Evolutionary conservation across 2,888 invertebrate species (phyloP).

Genomic region (Trachelus troglodyta): DNA sequence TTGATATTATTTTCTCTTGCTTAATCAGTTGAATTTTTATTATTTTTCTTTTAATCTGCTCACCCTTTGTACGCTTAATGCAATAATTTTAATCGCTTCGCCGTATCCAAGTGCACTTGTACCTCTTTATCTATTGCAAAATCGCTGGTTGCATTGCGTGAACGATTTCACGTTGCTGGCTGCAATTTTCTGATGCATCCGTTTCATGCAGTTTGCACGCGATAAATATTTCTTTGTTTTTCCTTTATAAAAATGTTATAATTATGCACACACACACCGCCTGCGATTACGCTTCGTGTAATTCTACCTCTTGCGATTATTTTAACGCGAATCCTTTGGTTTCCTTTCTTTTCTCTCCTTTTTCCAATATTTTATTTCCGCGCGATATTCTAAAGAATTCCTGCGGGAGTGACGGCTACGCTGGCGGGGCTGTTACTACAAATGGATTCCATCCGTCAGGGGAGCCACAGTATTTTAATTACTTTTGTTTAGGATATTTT

Average conservation of each 20-base stretch:
- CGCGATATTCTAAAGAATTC: background rate
- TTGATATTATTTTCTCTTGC: background rate
- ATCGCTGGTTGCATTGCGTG: background rate
- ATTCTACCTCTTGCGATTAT: background rate
- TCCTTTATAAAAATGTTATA: background rate
- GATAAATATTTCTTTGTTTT: background rate
- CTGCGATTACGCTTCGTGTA: background rate
- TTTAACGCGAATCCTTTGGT: background rate
- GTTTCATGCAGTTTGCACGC: background rate
- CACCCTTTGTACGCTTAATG: background rate
- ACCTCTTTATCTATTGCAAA: background rate
- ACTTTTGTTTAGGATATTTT: conserved; percentile 21
- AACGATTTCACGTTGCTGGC: background rate
- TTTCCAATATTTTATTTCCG: conserved; percentile 4
- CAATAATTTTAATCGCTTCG: background rate
- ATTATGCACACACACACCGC: background rate
- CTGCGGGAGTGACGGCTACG: conserved; percentile 4
- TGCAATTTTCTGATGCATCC: background rate
- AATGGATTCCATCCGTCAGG: conserved; percentile 17
- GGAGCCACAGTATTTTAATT: conserved; percentile 15
- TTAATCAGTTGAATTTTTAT: background rate
- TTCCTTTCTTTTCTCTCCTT: background rate
- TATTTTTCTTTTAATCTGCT: background rate
- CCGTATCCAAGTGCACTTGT: background rate
- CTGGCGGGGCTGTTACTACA: conserved; percentile 10